Conservation (phyloP, 2,113 vertebrate species). For the Herpetotheres cachinnans region DNA sequence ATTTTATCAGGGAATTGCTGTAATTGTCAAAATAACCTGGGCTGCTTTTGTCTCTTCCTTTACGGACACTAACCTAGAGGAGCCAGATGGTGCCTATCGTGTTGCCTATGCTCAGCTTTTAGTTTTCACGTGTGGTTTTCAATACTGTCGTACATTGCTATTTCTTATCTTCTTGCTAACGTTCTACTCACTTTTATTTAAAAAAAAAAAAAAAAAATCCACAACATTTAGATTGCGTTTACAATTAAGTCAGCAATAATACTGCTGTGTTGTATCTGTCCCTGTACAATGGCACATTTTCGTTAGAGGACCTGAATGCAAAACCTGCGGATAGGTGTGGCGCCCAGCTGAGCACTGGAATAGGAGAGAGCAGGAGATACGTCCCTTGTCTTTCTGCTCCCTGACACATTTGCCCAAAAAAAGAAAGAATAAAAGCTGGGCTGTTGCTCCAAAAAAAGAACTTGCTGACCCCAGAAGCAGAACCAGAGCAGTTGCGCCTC, state of each 20-base stretch:
- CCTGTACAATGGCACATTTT: background rate
- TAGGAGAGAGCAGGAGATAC: background rate
- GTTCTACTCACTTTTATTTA: background rate
- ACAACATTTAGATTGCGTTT: background rate
- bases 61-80: background rate
- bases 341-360: background rate
- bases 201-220: background rate
- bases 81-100: background rate
- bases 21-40: background rate
- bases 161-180: background rate
- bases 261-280: background rate
- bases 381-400: background rate
- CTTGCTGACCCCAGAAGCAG: background rate
- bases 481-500: background rate
- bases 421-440: background rate
- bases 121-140: background rate
- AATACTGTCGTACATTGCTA: rapidly evolving
- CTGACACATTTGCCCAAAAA: background rate
- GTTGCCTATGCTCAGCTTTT: background rate
- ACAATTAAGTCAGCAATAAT: background rate
- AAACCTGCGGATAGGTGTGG: background rate
- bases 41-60: background rate
- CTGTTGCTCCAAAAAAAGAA: background rate
- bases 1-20: background rate
- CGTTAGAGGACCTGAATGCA: background rate